Evolutionary conservation across 2,888 invertebrate species (phyloP), one percentile per base, ranked within the genome.

Genomic region (Mythimna pallens): DNA sequence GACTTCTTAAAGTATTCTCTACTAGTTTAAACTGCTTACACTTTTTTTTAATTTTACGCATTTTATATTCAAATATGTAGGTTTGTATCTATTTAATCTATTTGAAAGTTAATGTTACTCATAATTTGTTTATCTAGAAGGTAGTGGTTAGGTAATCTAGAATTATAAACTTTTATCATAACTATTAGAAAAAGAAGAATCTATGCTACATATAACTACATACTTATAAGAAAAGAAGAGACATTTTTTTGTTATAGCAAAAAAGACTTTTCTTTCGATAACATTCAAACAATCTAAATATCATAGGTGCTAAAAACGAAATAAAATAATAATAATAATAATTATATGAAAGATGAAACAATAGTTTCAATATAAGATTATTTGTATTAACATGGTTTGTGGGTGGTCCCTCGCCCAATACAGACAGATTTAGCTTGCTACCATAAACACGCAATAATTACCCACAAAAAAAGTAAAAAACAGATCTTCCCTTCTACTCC

Each of bases 381-480:
- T 40, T 67, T 50, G 17, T 66, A n/a, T 36, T 61, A 50, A 22
- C 71, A 34, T 74, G 17, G 73, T 76, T 78, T 64, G 72, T 71
- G 85, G 84, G 84, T 84, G 84, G 86, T 79, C 85, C 71, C 73
- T 76, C 12, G 17, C 22, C 58, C 61, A 14, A 58, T 55, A 72
- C 34, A 25, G 71, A 76, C 70, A 75, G 58, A 74, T 71, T 71
- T 67, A 69, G 70, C 64, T 67, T 58, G 61, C 64, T 72, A 82
- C 70, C 59, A 84, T 88, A 87, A 87, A 89, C 85, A 87, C 59
- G 66, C 66, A 73, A 65, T 67, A 74, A 69, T 50, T 22, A 17
- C 22, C 22, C 40, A 59, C 76, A 78, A 85, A 89, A 88, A 74
- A 87, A 79, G 59, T 81, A 83, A 85, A 85, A 87, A 81, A 73